Percentiles rank a stretch among this genome's conserved stretches.
Evolutionary conservation across 1,140 invertebrate species (phyloP).

Genomic region (Leptinotarsa texana): DNA sequence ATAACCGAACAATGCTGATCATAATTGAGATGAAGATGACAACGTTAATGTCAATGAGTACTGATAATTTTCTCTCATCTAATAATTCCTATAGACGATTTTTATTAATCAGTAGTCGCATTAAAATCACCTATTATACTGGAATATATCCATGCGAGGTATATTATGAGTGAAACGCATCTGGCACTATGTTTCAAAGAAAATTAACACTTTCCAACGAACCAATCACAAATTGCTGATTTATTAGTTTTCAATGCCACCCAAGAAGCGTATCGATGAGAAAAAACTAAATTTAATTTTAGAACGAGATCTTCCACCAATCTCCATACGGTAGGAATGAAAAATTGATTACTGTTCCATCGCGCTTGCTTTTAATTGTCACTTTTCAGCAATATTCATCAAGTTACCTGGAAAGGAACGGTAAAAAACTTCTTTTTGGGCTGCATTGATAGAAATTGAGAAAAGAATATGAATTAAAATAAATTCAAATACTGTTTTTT

Average conservation of each 20-base stretch:
- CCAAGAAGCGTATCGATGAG: neutral
- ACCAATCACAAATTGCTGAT: neutral
- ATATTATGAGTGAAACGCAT: neutral
- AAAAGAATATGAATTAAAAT: no score
- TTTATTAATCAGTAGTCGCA: no score
- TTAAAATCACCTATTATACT: no score
- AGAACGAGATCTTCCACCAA: neutral
- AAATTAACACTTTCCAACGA: neutral
- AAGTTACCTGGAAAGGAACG: neutral
- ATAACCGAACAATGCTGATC: no score
- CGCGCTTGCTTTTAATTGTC: neutral
- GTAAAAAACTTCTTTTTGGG: no score
- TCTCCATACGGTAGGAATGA: neutral
- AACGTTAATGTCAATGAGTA: no score
- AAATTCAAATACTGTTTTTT: no score
- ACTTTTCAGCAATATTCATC: neutral
- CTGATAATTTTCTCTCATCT: no score
- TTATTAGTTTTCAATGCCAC: slow-evolving; percentile 4
- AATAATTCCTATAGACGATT: no score
- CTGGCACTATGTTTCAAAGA: neutral
- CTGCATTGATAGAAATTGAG: no score
- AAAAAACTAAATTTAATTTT: neutral
- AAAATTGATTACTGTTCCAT: neutral
- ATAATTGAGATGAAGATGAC: no score
- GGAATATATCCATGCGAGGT: no score